Base-by-base conservation (phyloP, 2,888 invertebrate genomes). In the Margaritifera margaritifera region DNA sequence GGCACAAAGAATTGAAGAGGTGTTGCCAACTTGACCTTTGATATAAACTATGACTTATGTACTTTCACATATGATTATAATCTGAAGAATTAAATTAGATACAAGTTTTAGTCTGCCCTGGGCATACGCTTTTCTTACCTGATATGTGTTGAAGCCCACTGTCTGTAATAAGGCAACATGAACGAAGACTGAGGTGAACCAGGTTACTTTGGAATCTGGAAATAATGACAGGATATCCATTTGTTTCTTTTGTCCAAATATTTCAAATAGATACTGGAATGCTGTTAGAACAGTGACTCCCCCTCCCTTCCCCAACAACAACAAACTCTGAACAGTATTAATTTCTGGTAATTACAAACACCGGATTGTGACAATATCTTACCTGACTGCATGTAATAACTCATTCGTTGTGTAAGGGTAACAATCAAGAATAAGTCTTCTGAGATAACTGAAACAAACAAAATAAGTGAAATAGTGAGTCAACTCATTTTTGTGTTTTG, bases 341-440 rank as follows among this genome's bases (percentile, higher is more conserved):
- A 42, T 42, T 42, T 42, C 42, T 15, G 15, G 42, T 15, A 42
- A 42, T 42, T 42, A 42, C 42, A 42, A 42, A 15, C 42, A 42
- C 42, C 3, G 11, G 15, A 64, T n/a, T n/a, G 27, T 22, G n/a
- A 66, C 20, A 52, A 15, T 64, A 20, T 25, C 74, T 61, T 75
- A 88, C 86, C 87, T 84, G n/a, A 86, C 74, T 19, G 85, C 77
- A 60, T 80, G 71, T 18, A 88, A 74, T 52, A 88, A 74, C 69
- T 88, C 88, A 77, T 88, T 88, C 19, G 88, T 87, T 65, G 85
- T 75, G 68, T 87, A 88, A 15, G 84, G 84, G 71, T 88, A 88
- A 64, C 83, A 85, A 69, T 88, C 88, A 50, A 88, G 68, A 4
- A 81, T 69, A 66, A 88, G 65, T 66, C 81, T 84, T 66, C 80